Base-by-base conservation (phyloP, 2,113 vertebrate genomes). In the Vimba vimba region DNA sequence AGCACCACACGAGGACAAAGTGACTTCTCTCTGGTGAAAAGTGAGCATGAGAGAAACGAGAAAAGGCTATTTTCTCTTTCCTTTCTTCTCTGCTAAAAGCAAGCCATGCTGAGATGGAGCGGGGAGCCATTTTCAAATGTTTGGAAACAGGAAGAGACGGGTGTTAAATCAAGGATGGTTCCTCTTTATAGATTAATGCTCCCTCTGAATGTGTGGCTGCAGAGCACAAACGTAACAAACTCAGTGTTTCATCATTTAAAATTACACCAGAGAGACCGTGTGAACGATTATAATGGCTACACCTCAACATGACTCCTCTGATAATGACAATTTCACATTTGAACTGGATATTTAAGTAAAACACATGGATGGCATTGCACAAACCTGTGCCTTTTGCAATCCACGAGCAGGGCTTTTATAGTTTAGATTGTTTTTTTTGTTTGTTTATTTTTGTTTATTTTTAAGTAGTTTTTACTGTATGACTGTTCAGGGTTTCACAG, bases 111-210 rank as follows among this genome's bases (percentile, higher is more conserved):
- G 62, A 47, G 60, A 33, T 4, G 17, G 36, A 85, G 7, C 27
- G 2, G 76, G 69, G 81, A 50, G 55, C 15, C 80, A 83, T 79
- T 75, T 77, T 86, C 39, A 79, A 77, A 73, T 86, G 82, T 90
- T 85, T 83, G 79, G 74, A 82, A 89, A 84, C 78, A 85, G 45
- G 50, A 62, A 88, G 71, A 66, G 75, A 50, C 17, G 19, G 85
- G 75, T 80, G 39, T 69, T 59, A 76, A 79, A 79, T 90, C 83
- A 87, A 57, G 50, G 79, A 83, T 52, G 79, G 73, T 83, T 87
- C 45, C 3, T 47, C 82, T 68, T 82, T 36, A 85, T 82, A 50
- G 62, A 86, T 82, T 81, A 71, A 77, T 25, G 77, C 25, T 43
- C 2, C 75, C 55, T 88, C 60, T 82, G 23, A 79, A 55, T 66